Conservation (phyloP, 2,888 invertebrate species). For the Yponomeuta evonymella region DNA sequence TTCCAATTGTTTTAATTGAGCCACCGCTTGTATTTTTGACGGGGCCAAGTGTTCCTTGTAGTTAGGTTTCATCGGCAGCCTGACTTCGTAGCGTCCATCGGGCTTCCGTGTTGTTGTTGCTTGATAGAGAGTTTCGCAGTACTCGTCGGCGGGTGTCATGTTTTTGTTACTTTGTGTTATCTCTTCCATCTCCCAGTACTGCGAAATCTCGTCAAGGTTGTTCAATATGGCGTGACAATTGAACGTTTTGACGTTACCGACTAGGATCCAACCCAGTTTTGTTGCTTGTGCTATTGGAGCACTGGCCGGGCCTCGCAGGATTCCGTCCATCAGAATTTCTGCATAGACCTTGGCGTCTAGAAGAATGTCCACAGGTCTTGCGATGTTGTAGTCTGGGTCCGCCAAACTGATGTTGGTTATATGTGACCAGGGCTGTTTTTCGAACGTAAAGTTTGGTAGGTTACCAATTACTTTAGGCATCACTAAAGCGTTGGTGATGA, state of each 20-base stretch:
- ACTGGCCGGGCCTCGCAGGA: constrained; percentile 11
- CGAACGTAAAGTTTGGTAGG: constrained; percentile 19
- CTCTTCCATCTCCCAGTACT: constrained; percentile 17
- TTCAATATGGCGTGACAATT: constrained; percentile 13
- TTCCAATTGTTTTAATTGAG: constrained; percentile 17
- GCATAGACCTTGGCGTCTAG: constrained; percentile 20
- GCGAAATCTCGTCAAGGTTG: constrained; percentile 10
- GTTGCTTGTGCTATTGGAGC: constrained; percentile 13
- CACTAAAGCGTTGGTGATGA: constrained; percentile 16
- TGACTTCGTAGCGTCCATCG: background rate
- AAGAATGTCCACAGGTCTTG: constrained; percentile 20
- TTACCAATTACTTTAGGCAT: constrained; percentile 19
- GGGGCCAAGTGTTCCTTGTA: constrained; percentile 8
- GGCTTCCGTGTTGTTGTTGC: background rate
- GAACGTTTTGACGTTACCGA: constrained; percentile 14
- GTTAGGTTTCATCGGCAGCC: constrained; percentile 14
- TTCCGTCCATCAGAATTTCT: constrained; percentile 5
- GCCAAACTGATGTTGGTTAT: constrained; percentile 13
- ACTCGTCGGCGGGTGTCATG: background rate
- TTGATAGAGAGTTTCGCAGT: background rate
- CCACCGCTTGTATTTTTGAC: constrained; percentile 17
- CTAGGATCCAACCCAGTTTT: constrained; percentile 13
- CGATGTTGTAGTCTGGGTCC: constrained; percentile 20
- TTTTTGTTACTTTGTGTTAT: constrained; percentile 6
- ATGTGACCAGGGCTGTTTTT: constrained; percentile 18